These are phyloP conservation scores for Centropristis striata DNA, from an alignment of 2,113 vertebrate species.

Conservation along the genomic window DNA sequence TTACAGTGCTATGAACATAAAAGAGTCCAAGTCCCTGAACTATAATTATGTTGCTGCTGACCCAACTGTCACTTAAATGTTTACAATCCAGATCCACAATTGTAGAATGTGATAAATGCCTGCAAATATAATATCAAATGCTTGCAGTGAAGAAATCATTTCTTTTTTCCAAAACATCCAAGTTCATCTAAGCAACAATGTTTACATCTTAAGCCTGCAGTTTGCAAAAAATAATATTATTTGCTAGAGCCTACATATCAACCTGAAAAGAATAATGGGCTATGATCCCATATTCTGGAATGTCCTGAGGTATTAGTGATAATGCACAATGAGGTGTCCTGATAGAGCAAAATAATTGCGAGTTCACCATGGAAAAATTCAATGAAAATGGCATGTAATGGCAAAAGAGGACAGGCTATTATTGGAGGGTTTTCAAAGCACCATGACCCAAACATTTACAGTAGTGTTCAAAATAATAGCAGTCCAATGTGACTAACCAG, in stretches of 20 bases:
- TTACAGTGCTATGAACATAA: constrained; percentile 39
- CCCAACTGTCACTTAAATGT: constrained; percentile 16
- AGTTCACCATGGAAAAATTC: constrained; percentile 36
- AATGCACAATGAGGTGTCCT: constrained; percentile 63
- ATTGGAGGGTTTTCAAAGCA: not conserved
- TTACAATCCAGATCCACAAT: constrained; percentile 11
- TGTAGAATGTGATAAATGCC: not conserved
- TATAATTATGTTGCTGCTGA: constrained; percentile 8
- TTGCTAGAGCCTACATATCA: constrained; percentile 32
- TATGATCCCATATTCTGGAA: constrained; percentile 47
- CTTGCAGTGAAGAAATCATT: not conserved
- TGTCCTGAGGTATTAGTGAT: constrained; percentile 74
- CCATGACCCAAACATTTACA: not conserved
- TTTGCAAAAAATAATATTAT: constrained; percentile 23
- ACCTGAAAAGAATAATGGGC: constrained; percentile 55
- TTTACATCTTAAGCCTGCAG: constrained; percentile 33
- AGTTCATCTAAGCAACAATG: not conserved
- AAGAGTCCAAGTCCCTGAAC: constrained; percentile 51
- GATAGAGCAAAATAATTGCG: constrained; percentile 6
- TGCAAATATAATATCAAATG: constrained; percentile 26
- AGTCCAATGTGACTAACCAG: no score
- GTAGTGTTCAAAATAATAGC: no score
- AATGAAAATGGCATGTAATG: constrained; percentile 23
- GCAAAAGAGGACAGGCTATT: not conserved
- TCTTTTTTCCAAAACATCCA: constrained; percentile 4